A percentile compares a stretch with the other conserved stretches of the same genome.
Conservation (phyloP, 2,113 vertebrate species). For the Gobio gobio region DNA sequence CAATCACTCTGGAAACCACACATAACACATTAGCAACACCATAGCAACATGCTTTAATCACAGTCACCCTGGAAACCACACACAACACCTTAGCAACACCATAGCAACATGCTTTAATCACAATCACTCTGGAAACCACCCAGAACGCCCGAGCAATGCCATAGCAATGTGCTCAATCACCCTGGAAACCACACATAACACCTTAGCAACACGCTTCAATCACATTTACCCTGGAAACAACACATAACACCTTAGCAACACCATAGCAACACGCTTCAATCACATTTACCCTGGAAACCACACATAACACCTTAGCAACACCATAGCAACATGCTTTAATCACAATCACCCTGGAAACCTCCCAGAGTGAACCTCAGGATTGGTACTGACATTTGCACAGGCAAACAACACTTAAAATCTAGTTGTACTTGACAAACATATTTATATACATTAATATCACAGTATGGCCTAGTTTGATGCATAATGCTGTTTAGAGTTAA, state of each 20-base stretch:
- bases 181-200: background rate
- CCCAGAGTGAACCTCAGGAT: too few species aligned
- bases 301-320: background rate
- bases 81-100: background rate
- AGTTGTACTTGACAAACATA: too few species aligned
- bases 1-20: too few species aligned
- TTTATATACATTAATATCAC: too few species aligned
- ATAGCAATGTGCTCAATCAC: background rate
- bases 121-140: background rate
- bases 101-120: background rate
- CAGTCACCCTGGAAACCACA: background rate
- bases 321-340: background rate
- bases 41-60: accelerated
- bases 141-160: background rate
- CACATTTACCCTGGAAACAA: background rate
- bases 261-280: background rate
- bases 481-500: too few species aligned
- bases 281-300: too few species aligned
- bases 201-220: background rate
- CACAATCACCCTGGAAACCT: background rate
- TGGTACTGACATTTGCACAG: too few species aligned
- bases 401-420: too few species aligned
- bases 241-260: background rate
- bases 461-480: too few species aligned
- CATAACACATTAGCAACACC: too few species aligned